phyloP scores from a whole-genome alignment of 2,113 vertebrate species.

The Dipodomys spectabilis region DNA sequence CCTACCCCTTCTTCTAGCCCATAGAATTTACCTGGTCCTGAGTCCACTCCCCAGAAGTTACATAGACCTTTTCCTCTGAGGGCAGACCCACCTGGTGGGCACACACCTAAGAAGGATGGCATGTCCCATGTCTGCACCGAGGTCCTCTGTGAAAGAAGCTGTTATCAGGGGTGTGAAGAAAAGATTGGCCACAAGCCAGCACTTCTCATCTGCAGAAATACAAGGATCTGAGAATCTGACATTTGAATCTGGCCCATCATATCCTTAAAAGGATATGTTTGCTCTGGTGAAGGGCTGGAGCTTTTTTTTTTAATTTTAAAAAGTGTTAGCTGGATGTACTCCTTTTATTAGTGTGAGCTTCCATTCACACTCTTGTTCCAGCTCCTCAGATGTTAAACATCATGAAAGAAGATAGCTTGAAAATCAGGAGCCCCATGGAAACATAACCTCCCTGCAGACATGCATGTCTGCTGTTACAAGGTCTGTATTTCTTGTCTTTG shows the following conservation, averaged over 20 bases:
- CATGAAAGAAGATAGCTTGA: background rate
- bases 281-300: background rate
- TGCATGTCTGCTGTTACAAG: background rate
- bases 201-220: background rate
- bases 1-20: background rate
- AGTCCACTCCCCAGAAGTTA: background rate
- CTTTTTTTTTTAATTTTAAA: background rate
- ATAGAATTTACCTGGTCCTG: background rate
- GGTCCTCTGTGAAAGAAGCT: background rate
- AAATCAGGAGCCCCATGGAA: background rate
- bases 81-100: background rate
- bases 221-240: background rate
- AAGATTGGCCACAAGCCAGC: background rate
- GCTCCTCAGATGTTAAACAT: background rate
- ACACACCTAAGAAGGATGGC: too few species aligned
- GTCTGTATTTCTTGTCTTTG: background rate
- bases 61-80: background rate
- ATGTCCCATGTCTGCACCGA: background rate
- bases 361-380: background rate
- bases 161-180: too few species aligned
- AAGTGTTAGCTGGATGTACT: background rate
- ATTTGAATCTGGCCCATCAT: background rate
- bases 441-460: background rate
- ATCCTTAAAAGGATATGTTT: background rate
- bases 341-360: background rate